Evolutionary conservation across 2,888 invertebrate genomes (phyloP), one percentile per base, ranked within the genome.

Genomic region (Hartigia nigra): DNA sequence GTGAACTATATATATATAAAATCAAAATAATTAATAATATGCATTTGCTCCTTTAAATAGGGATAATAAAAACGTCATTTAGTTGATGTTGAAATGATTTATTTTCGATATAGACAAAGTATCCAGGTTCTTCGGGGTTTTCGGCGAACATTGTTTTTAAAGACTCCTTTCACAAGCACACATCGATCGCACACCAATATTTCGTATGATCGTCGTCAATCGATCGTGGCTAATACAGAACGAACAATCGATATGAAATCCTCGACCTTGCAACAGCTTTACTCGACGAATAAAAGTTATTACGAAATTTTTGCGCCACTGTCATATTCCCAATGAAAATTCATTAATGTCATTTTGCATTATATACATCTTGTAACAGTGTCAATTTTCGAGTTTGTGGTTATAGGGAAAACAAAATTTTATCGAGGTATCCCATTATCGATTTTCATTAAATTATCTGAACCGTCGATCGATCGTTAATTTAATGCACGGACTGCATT

Each of bases 91-190:
- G 77, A 81, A 82, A 81, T 83, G 76, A 79, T 84, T 81, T 80
- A 80, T 84, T 81, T 82, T 79, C n/a, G 81, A 84, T 82, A 82
- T 82, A 83, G 82, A 84, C 82, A 83, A 83, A 84, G 78, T 84
- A 81, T 82, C 77, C 81, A 82, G 83, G 81, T 74, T 79, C 76
- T 79, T 79, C 82, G 75, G 81, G 76, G 80, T 80, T 85, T 86
- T 86, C 85, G 85, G 86, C 85, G 87, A 86, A 84, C 83, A 84
- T 85, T 84, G 83, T 84, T 84, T 77, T 81, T n/a, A n/a, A 81
- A 85, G 84, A 84, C 81, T 83, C 81, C 79, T 74, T 79, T 79
- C 83, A 85, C 82, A 84, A 82, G 80, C 85, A 82, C 80, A 83
- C 81, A 69, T 72, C 76, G 78, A 81, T 79, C 78, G 77, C 77